Percentiles rank a stretch among this genome's conserved stretches.
phyloP scores from a whole-genome alignment of 2,888 invertebrate genomes.

The Ennomos erosarius region DNA sequence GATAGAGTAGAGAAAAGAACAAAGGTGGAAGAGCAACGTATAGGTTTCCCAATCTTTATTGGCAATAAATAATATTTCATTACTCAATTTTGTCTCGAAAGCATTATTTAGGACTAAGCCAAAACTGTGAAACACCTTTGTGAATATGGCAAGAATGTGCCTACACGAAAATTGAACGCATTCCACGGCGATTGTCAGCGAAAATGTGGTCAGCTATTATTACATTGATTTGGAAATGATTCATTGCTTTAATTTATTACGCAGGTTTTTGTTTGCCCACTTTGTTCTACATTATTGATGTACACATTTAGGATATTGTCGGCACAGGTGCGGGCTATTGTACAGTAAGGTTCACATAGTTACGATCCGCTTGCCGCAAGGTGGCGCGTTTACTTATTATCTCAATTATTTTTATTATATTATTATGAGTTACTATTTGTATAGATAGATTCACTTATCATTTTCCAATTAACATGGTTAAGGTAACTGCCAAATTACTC shows the following conservation, averaged over 20 bases:
- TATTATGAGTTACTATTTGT: conserved; percentile 2
- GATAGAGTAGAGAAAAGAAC: no score
- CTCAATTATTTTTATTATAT: background rate
- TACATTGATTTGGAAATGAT: conserved; percentile 26
- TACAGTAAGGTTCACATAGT: conserved; percentile 11
- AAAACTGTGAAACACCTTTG: background rate
- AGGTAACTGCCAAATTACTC: no score
- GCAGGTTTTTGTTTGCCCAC: conserved; percentile 17
- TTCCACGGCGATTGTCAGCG: conserved; percentile 1
- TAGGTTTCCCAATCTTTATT: no score
- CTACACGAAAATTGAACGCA: background rate
- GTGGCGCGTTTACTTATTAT: conserved; percentile 26
- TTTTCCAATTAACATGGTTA: no score
- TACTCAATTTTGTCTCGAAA: no score
- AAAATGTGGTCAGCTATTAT: conserved; percentile 2
- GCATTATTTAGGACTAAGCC: no score
- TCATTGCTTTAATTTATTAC: conserved; percentile 25
- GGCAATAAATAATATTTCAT: no score
- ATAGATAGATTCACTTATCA: conserved; percentile 15
- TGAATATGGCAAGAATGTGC: background rate
- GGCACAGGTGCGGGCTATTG: conserved; percentile 15
- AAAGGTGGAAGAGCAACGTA: no score
- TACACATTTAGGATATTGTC: conserved; percentile 9
- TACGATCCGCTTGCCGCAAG: conserved; percentile 17
- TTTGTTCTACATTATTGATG: conserved; percentile 15